Conservation (phyloP, 2,888 invertebrate genomes). For the Kuschelorhynchus macadamiae region DNA sequence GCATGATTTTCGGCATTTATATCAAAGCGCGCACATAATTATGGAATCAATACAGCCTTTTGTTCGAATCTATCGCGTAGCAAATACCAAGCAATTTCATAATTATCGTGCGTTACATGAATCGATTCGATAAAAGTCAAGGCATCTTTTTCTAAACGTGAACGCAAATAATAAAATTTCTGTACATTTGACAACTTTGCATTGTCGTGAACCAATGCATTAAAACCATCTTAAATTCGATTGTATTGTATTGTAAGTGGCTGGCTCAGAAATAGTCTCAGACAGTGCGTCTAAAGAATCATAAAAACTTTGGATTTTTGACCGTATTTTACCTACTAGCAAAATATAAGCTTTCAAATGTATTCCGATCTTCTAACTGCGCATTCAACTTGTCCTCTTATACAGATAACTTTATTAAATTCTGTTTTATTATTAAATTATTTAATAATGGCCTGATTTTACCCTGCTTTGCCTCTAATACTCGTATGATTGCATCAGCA, state of each 20-base stretch:
- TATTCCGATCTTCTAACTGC: background rate
- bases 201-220: slow-evolving; percentile 11
- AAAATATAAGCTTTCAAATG: slow-evolving; percentile 12
- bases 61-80: slow-evolving; percentile 50
- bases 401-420: background rate
- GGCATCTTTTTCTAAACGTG: slow-evolving; percentile 4
- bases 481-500: background rate
- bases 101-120: slow-evolving; percentile 46
- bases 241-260: background rate
- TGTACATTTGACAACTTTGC: slow-evolving; percentile 1
- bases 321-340: slow-evolving; percentile 9
- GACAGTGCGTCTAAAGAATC: background rate
- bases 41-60: slow-evolving; percentile 42
- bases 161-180: slow-evolving; percentile 12
- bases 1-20: too few relatives aligned
- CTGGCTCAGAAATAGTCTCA: background rate
- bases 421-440: slow-evolving; percentile 4
- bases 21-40: slow-evolving; percentile 52
- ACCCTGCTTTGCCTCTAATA: slow-evolving; percentile 4
- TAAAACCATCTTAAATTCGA: slow-evolving; percentile 11
- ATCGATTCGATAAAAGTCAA: slow-evolving; percentile 22
- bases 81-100: slow-evolving; percentile 50
- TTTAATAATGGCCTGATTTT: background rate
- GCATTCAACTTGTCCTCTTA: background rate
- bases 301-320: slow-evolving; percentile 4